Evolutionary conservation across 2,797 vertebrate genomes (phyloP).

Genomic region (Dromococcyx pavoninus): DNA sequence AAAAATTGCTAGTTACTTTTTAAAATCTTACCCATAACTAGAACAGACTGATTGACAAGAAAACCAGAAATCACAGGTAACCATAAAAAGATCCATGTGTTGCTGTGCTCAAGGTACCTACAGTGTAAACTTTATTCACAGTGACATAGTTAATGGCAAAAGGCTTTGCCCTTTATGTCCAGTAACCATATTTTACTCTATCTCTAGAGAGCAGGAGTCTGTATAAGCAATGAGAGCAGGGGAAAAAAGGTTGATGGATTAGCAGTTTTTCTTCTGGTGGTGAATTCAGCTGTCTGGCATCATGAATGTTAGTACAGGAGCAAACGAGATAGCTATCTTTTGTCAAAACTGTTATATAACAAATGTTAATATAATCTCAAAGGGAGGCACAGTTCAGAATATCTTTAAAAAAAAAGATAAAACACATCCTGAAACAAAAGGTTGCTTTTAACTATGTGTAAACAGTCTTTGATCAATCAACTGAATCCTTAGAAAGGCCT

Average conservation of each 20-base stretch:
- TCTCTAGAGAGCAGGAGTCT: constrained; percentile 40
- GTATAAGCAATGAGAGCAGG: neutral
- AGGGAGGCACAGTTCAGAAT: constrained; percentile 33
- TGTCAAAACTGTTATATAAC: constrained; percentile 47
- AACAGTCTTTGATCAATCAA: constrained; percentile 59
- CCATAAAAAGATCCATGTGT: neutral
- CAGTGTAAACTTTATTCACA: constrained; percentile 45
- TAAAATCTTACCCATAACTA: neutral
- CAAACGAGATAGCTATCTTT: constrained; percentile 42
- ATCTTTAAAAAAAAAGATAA: neutral
- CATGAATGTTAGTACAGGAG: neutral
- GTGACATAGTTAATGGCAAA: constrained; percentile 34
- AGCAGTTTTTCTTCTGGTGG: constrained; percentile 34
- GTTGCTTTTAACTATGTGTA: constrained; percentile 39
- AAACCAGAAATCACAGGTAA: constrained; percentile 6
- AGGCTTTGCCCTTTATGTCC: constrained; percentile 30
- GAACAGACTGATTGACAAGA: neutral
- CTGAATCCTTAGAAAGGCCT: constrained; percentile 31
- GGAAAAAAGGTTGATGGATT: constrained; percentile 18
- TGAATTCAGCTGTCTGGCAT: constrained; percentile 50
- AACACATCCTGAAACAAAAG: constrained; percentile 39
- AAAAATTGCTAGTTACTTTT: neutral
- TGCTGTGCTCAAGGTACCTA: neutral
- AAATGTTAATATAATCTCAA: constrained; percentile 47
- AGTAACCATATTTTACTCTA: constrained; percentile 42